Evolutionary conservation across 2,113 vertebrate genomes (phyloP), one percentile per base, ranked within the genome.

Genomic region (Chauna torquata): DNA sequence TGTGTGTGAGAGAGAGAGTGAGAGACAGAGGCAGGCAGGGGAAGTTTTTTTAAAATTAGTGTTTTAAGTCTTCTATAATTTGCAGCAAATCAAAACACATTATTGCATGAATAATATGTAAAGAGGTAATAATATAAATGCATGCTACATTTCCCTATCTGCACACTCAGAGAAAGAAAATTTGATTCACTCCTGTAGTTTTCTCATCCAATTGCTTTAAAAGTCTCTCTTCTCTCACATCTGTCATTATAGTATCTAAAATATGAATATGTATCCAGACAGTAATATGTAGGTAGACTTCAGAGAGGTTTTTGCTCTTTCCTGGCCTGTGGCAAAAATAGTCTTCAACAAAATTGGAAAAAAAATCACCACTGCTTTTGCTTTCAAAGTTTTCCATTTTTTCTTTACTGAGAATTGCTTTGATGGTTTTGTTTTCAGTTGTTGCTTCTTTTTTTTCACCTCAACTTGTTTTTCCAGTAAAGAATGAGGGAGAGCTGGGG

Each of bases 11-110:
- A 42, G 52, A 19, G 49, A 36, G 40, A 32, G 27, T 45, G 20
- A 36, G 8, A 44, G 27, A 24, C 36, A 80, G 74, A 80, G 74
- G 38, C 30, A 87, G 27, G 50, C 18, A 8, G 14, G 27, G 23
- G 4, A 79, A 45, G 17, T 7, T 71, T 86, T 78, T 68, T 64
- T n/a, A 9, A 77, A 93, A 76, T 72, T 77, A 87, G 17, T 85
- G 23, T 91, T 92, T 86, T 45, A 92, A 72, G 44, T 77, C 40
- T 71, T 83, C 57, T 34, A 44, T 52, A 87, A 86, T 92, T 94
- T 87, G 25, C 66, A 69, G 66, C 44, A 82, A 94, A 96, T 87
- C 77, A 94, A 97, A 95, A 66, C 58, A 71, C 15, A 7, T 55
- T 86, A 42, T 79, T 4, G 3, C 44, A 58, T 92, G 74, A 91